Conservation (phyloP, 2,888 invertebrate genomes). For the Chloroclysta siterata region DNA sequence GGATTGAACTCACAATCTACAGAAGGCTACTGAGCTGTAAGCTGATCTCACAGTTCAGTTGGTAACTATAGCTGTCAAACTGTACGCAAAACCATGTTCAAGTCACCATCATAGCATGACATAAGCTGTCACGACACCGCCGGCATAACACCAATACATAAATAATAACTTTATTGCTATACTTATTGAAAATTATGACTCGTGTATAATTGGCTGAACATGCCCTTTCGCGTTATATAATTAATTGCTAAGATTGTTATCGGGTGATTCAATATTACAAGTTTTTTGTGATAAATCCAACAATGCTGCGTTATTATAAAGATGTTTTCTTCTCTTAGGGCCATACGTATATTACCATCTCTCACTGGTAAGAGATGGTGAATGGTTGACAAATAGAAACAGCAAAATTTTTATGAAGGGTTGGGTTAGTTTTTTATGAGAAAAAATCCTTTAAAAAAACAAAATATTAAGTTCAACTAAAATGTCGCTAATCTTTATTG, state of each 20-base stretch:
- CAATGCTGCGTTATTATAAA: neutral
- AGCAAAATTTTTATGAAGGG: too few species aligned
- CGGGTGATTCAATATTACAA: constrained; percentile 1
- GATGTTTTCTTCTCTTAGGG: neutral
- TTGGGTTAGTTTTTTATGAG: too few species aligned
- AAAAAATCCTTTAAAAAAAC: too few species aligned
- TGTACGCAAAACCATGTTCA: neutral
- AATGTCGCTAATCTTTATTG: too few species aligned
- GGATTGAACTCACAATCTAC: too few species aligned
- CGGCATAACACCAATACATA: constrained; percentile 27
- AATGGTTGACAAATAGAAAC: too few species aligned
- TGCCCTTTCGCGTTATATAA: constrained; percentile 31
- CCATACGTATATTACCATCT: neutral
- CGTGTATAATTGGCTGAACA: constrained; percentile 29
- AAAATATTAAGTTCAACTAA: too few species aligned
- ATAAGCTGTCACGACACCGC: constrained; percentile 32
- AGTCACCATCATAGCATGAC: constrained; percentile 21
- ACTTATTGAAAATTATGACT: constrained; percentile 35
- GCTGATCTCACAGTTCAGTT: too few species aligned
- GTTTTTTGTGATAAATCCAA: constrained; percentile 4
- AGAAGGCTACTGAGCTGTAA: too few species aligned
- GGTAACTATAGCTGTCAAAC: neutral
- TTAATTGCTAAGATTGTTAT: constrained; percentile 29
- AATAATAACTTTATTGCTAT: constrained; percentile 34
- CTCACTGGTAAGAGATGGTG: too few species aligned